phyloP scores from a whole-genome alignment of 1,140 invertebrate genomes.

The Nephotettix cincticeps region DNA sequence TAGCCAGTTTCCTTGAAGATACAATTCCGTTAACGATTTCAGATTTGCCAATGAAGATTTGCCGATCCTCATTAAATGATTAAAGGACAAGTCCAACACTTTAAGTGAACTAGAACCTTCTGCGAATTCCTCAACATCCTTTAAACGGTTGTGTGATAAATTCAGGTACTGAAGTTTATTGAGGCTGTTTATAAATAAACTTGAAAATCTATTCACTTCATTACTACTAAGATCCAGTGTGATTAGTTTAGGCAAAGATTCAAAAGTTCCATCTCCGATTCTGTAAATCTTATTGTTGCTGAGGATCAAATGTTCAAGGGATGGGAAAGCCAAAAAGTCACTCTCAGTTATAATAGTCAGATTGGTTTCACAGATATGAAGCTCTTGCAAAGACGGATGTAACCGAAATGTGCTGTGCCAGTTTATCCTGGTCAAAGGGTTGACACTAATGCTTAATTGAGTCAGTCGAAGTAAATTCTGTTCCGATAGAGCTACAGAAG shows the following conservation, averaged over 20 bases:
- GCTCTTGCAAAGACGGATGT: slow-evolving; percentile 61
- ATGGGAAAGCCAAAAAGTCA: slow-evolving; percentile 81
- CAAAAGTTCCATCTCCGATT: slow-evolving; percentile 81
- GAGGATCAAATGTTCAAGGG: slow-evolving; percentile 70
- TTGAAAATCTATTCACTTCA: slow-evolving; percentile 75
- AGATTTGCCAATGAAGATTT: slow-evolving; percentile 73
- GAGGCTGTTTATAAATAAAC: slow-evolving; percentile 59
- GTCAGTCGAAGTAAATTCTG: slow-evolving; percentile 68
- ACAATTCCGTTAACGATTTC: slow-evolving; percentile 67
- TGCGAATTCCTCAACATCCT: slow-evolving; percentile 80
- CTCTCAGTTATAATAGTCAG: slow-evolving; percentile 81
- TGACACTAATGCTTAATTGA: slow-evolving; percentile 76
- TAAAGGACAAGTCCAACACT: slow-evolving; percentile 76
- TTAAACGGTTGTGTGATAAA: slow-evolving; percentile 76
- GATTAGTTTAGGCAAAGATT: slow-evolving; percentile 67
- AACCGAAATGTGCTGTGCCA: slow-evolving; percentile 54
- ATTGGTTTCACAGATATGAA: slow-evolving; percentile 79
- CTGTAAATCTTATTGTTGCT: slow-evolving; percentile 71
- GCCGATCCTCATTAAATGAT: slow-evolving; percentile 73
- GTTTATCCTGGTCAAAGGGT: slow-evolving; percentile 70
- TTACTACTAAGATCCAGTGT: slow-evolving; percentile 80
- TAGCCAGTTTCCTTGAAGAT: slow-evolving; percentile 80
- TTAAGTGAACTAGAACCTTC: slow-evolving; percentile 71
- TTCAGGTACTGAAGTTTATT: slow-evolving; percentile 69
- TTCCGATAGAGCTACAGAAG: slow-evolving; percentile 72